Evolutionary conservation across 2,888 invertebrate genomes (phyloP), one percentile per base, ranked within the genome.

Genomic region (Philhelius pedissequus): DNA sequence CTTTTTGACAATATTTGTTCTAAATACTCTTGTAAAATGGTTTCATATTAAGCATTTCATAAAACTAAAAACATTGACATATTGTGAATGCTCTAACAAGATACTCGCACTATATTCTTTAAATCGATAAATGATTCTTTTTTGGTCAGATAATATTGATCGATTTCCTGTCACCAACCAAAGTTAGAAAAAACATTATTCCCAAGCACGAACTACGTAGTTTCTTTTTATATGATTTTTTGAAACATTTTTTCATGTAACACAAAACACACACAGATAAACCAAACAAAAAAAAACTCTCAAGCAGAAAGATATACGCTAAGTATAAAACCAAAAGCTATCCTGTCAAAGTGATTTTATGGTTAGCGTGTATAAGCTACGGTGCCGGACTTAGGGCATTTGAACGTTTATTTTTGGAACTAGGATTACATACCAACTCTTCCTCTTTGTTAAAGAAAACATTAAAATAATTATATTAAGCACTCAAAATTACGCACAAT

Each of bases 321-420:
- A 50, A 50, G 58, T 58, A 56, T 66, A 64, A 58, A 50, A 35
- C 56, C 30, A 32, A 60, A 58, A 56, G 58, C 73, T 43, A 66
- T 73, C 54, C 54, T 69, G 68, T 79, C 73, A 79, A 60, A 74
- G 74, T 74, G 68, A 68, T 60, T 78, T 78, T 66, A 73, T 73
- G 25, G 56, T 7, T 35, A 13, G 2, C 40, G 15, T 45, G 40
- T 15, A 9, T 18, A 40, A 30, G n/a, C 35, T 13, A 35, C 56
- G 35, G 56, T 56, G 56, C 32, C 7, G 56, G 56, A 56, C 4
- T 32, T 52, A 15, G 15, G 43, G 20, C 20, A 20, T 20, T 20
- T 45, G 4, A 20, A 9, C 4, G 2, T 20, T n/a, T n/a, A n/a
- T n/a, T n/a, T n/a, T n/a, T n/a, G n/a, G n/a, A n/a, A n/a, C n/a